These are phyloP conservation scores for Poecilobothrus nobilitatus DNA, from an alignment of 2,888 invertebrate species.

Conservation along the genomic window DNA sequence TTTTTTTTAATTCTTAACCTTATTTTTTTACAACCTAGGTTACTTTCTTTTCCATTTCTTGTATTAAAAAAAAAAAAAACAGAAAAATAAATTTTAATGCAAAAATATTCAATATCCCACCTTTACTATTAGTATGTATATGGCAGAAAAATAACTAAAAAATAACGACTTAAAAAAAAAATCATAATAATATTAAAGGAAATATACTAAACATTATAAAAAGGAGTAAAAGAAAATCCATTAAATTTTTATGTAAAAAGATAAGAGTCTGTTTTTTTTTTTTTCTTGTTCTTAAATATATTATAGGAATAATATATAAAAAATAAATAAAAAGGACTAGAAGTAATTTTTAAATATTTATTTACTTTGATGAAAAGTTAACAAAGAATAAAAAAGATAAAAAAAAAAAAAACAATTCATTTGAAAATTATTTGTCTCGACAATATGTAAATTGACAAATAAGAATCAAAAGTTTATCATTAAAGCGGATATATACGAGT, in stretches of 20 bases:
- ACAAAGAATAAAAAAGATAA: too few relatives aligned
- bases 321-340: not conserved
- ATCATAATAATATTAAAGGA: too few relatives aligned
- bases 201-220: too few relatives aligned
- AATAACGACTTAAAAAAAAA: too few relatives aligned
- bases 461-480: not conserved
- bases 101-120: not conserved
- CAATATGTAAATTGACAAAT: constrained; percentile 1
- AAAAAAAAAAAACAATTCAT: not conserved
- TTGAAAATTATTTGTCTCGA: constrained; percentile 3
- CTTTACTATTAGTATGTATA: not conserved
- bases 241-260: not conserved
- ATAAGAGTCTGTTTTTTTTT: not conserved
- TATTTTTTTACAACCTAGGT: too few relatives aligned
- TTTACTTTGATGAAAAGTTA: not conserved
- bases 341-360: not conserved
- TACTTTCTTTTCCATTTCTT: too few relatives aligned
- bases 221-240: not conserved
- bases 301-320: too few relatives aligned
- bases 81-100: too few relatives aligned
- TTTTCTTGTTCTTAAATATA: too few relatives aligned
- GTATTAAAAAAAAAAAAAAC: too few relatives aligned
- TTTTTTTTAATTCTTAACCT: too few relatives aligned
- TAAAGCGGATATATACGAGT: not conserved
- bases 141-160: too few relatives aligned